phyloP scores from a whole-genome alignment of 2,888 invertebrate species.

The Hypercompe scribonia region DNA sequence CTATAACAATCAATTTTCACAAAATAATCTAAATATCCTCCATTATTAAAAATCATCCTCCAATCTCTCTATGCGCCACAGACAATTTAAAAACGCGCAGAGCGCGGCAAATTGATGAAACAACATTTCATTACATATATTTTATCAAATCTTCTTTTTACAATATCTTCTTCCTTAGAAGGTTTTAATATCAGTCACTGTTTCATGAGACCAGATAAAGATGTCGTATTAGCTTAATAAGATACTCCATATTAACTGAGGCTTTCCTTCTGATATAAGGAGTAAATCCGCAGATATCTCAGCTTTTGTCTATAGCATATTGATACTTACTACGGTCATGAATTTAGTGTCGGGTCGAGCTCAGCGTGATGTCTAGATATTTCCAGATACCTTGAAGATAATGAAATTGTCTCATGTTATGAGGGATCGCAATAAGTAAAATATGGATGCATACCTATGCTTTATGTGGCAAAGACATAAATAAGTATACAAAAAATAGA shows the following conservation, averaged over 20 bases:
- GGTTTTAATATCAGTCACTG: neutral
- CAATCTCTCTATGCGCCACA: too few species aligned
- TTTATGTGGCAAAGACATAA: neutral
- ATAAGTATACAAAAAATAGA: neutral
- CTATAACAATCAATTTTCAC: too few species aligned
- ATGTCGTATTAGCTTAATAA: neutral
- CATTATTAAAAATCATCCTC: too few species aligned
- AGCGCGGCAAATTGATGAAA: too few species aligned
- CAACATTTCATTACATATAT: too few species aligned
- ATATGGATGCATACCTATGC: neutral
- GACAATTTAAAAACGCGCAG: too few species aligned
- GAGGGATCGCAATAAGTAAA: neutral
- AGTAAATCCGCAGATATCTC: neutral
- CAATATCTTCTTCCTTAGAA: neutral
- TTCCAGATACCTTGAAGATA: neutral
- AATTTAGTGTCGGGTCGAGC: neutral
- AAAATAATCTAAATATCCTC: too few species aligned
- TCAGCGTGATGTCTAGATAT: neutral
- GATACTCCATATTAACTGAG: neutral
- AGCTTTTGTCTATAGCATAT: neutral
- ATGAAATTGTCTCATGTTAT: neutral
- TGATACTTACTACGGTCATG: neutral
- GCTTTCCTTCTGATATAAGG: too few species aligned
- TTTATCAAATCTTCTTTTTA: too few species aligned
- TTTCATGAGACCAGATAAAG: neutral